phyloP scores from a whole-genome alignment of 2,888 invertebrate genomes.

The Elegia similella region DNA sequence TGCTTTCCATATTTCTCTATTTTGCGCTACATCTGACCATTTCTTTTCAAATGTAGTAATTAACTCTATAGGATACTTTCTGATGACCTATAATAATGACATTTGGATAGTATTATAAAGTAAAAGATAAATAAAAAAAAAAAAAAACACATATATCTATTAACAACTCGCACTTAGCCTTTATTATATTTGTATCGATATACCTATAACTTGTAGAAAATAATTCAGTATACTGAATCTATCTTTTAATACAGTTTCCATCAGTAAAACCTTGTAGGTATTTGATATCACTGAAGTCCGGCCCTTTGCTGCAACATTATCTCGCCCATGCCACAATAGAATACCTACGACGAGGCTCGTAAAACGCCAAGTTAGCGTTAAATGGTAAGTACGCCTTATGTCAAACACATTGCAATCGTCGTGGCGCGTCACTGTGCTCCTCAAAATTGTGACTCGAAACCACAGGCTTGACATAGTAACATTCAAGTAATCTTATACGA shows the following conservation, averaged over 20 bases:
- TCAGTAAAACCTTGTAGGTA: background rate
- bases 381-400: slow-evolving; percentile 59
- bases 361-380: slow-evolving; percentile 55
- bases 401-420: slow-evolving; percentile 48
- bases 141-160: no score
- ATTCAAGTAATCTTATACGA: background rate
- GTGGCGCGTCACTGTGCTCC: background rate
- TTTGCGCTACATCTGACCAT: no score
- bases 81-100: no score
- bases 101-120: no score
- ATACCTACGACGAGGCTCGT: slow-evolving; percentile 61
- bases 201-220: no score
- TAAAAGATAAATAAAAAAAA: no score
- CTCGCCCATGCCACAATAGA: slow-evolving; percentile 61
- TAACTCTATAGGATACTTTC: no score
- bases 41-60: no score
- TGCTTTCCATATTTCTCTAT: no score
- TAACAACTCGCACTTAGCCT: no score
- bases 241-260: background rate
- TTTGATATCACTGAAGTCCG: slow-evolving; percentile 33
- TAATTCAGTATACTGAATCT: background rate
- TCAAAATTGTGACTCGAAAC: background rate
- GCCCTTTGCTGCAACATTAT: slow-evolving; percentile 51
- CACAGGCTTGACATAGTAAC: background rate
- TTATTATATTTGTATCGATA: no score